Base-by-base conservation (phyloP, 2,113 vertebrate species). In the Cebus imitator region DNA sequence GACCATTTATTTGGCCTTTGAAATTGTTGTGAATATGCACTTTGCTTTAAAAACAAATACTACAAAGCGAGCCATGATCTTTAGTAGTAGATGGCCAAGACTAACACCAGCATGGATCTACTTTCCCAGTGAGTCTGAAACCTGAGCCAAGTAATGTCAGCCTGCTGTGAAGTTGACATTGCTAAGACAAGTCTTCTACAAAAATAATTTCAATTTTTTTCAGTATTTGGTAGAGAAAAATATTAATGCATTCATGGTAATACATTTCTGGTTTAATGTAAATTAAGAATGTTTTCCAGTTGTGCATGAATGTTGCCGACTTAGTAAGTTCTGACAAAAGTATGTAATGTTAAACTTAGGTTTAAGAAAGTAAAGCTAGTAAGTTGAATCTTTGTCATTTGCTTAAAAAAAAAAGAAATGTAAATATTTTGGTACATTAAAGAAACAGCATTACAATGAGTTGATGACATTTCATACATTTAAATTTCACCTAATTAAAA, bases 101-200 rank as follows among this genome's bases (percentile, higher is more conserved):
- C 32, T 68, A 68, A 68, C 32, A 68, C 32, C 64, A 68, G 64
- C 32, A 68, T 35, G 64, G 64, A 68, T 68, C 32, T 68, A 32
- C 27, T 68, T 68, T 68, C 32, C 64, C 64, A 68, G 30, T 98
- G 98, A 98, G 98, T 97, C 96, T 98, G 95, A 98, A 97, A 98
- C 98, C 97, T 98, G 98, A 98, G 97, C 98, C 98, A 97, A 97
- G 68, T 98, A 96, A 97, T 72, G 35, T 98, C 98, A 97, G 98
- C 98, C 98, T 98, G 98, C 98, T 98, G 98, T 98, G 98, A 98
- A 98, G 98, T 99, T 98, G 98, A 37, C 35, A 20, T 72, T 10
- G 68, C 35, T 16, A 72, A 8, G 8, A 20, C 3, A 35, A 5
- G 35, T 21, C 68, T 72, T 37, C 68, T 72, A 37, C 68, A 72